These are phyloP conservation scores for Drosophila picticornis DNA, from an alignment of 2,888 invertebrate genomes.

Conservation along the genomic window DNA sequence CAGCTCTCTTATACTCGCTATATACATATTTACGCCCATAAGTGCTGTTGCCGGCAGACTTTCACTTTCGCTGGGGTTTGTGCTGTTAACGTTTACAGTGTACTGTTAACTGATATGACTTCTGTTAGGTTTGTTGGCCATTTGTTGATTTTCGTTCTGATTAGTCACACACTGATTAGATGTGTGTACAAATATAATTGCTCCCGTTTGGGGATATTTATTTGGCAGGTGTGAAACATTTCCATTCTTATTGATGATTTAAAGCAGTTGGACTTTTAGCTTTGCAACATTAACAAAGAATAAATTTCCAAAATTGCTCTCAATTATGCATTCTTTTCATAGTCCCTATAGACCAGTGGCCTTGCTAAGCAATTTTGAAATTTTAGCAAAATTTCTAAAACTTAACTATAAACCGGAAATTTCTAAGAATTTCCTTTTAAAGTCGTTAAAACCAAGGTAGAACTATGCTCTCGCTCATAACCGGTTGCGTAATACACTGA, in stretches of 20 bases:
- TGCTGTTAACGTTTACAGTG: slow-evolving; percentile 34
- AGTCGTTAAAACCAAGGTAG: slow-evolving; percentile 1
- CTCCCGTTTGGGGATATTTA: slow-evolving; percentile 1
- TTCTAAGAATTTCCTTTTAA: background rate
- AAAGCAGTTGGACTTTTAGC: background rate
- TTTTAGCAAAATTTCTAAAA: background rate
- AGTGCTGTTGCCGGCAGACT: slow-evolving; percentile 46
- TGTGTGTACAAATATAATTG: slow-evolving; percentile 6
- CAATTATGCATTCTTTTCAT: background rate
- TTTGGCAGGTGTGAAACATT: slow-evolving; percentile 17
- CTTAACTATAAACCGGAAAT: no score
- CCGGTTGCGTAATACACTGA: background rate
- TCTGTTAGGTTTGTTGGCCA: slow-evolving; percentile 29
- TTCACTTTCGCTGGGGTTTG: slow-evolving; percentile 42
- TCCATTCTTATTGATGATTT: background rate
- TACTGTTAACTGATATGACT: slow-evolving; percentile 22
- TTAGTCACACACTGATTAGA: slow-evolving; percentile 30
- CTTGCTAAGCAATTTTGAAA: background rate
- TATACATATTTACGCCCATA: slow-evolving; percentile 4
- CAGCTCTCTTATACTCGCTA: slow-evolving; percentile 52
- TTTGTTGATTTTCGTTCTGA: slow-evolving; percentile 56
- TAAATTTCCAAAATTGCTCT: background rate
- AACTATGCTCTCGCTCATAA: background rate
- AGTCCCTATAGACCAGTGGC: background rate
- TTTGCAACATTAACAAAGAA: no score